Evolutionary conservation across 2,888 invertebrate genomes (phyloP), one percentile per base, ranked within the genome.

Genomic region (Mimachlamys varia): DNA sequence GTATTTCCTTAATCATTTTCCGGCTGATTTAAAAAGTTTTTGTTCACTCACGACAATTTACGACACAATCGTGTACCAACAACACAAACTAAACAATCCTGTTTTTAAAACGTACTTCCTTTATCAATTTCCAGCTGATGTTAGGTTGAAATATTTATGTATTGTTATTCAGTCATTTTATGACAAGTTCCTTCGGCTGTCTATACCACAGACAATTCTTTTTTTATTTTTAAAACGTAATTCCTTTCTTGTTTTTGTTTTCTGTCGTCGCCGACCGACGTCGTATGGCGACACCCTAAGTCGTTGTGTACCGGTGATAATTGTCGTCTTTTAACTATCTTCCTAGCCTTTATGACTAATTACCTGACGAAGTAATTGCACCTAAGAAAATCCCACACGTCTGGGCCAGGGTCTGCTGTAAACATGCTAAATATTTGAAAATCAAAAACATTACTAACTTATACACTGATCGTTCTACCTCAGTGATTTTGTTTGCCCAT

Each of bases 241-340:
- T 27, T 76, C 27, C 76, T 76, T 76, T 76, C 76, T 76, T 76
- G 76, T 76, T 76, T 76, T 76, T 76, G 76, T 76, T 33, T 76
- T 33, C 58, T 58, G 58, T 58, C 58, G 58, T 58, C 58, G 13
- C n/a, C n/a, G 22, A 33, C 33, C 33, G 27, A 27, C 58, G 33
- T 7, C 2, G 12, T 12, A 22, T 27, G 76, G 76, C 76, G 76
- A 76, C 76, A 76, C 22, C 27, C 5, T 27, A 76, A 76, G 33
- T 13, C 62, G 33, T 58, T 58, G n/a, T 1, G 76, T 33, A 76
- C 76, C 10, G 33, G 12, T 76, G 76, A 27, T 33, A 76, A 76
- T 76, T 33, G 33, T 76, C 27, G 76, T 76, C 15, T 33, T 33
- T 33, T 33, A 33, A 33, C 27, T 76, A 27, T 33, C 76, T 76